These are phyloP conservation scores for Mercenaria mercenaria DNA, from an alignment of 1,140 invertebrate genomes.

Conservation along the genomic window DNA sequence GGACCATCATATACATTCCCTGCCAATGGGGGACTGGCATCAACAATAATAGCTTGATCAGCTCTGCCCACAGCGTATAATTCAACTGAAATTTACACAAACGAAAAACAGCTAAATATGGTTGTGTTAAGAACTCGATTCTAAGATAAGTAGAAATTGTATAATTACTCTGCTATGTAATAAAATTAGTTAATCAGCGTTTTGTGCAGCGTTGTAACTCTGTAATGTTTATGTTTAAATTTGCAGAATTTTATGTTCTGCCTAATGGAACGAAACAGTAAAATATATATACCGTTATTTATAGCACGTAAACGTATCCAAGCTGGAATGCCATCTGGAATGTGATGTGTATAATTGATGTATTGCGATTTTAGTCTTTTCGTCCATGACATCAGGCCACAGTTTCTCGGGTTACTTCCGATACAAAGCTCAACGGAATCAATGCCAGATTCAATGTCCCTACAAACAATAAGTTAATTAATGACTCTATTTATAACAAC, in stretches of 20 bases:
- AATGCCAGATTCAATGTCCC: constrained; percentile 52
- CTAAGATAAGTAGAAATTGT: no score
- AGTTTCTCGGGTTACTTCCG: constrained; percentile 34
- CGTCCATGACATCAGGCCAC: constrained; percentile 25
- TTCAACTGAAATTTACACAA: constrained; percentile 29
- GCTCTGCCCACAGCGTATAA: constrained; percentile 33
- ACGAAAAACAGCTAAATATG: no score
- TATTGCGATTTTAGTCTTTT: not conserved
- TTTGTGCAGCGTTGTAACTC: no score
- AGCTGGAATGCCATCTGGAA: constrained; percentile 56
- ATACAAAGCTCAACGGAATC: constrained; percentile 11
- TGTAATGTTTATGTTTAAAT: no score
- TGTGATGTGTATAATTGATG: constrained; percentile 32
- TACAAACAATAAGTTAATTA: not conserved
- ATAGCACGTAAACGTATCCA: constrained; percentile 44
- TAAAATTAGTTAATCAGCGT: no score
- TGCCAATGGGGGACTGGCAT: constrained; percentile 20
- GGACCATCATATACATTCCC: constrained; percentile 45
- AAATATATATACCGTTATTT: constrained; percentile 58
- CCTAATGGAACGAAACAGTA: no score
- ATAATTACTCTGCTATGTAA: no score
- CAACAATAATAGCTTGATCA: constrained; percentile 57
- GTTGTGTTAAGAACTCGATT: no score
- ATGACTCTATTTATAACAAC: no score
- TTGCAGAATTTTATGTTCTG: no score